Evolutionary conservation across 2,888 invertebrate genomes (phyloP).

Genomic region (Trilocha varians): DNA sequence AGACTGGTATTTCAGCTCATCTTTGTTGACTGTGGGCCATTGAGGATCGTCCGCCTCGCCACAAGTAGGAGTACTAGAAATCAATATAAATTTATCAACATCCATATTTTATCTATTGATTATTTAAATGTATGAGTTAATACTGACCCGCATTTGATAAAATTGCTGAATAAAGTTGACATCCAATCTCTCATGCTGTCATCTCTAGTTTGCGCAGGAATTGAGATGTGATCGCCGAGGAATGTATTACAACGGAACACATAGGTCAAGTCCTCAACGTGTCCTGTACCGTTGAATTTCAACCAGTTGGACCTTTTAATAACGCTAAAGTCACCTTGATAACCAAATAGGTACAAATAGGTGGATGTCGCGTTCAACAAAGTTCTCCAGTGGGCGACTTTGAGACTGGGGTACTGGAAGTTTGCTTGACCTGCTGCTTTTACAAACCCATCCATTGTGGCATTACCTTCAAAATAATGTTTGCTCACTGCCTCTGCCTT

Average conservation of each 20-base stretch:
- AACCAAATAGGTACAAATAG: constrained; percentile 56
- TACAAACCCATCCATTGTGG: constrained; percentile 13
- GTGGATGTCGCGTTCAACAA: constrained; percentile 28
- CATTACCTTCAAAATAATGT: constrained; percentile 14
- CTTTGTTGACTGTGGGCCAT: constrained; percentile 2
- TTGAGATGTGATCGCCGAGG: constrained; percentile 9
- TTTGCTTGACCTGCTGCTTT: constrained; percentile 12
- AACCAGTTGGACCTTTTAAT: constrained; percentile 29
- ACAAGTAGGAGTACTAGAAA: constrained; percentile 7
- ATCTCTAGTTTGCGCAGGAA: constrained; percentile 14
- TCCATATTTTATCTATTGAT: not conserved
- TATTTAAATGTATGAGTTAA: too few species aligned
- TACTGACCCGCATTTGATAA: constrained; percentile 17
- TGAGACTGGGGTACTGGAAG: constrained; percentile 18
- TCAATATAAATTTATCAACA: not conserved
- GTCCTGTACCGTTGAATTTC: constrained; percentile 35
- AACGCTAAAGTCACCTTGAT: constrained; percentile 44
- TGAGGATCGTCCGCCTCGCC: constrained; percentile 2
- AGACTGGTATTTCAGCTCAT: not conserved
- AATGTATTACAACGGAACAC: constrained; percentile 28
- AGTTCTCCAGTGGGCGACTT: constrained; percentile 12
- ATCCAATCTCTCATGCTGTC: constrained; percentile 19
- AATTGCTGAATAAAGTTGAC: constrained; percentile 17
- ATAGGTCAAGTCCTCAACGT: constrained; percentile 58
- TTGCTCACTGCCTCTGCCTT: constrained; percentile 6